Evolutionary conservation across 2,113 vertebrate genomes (phyloP), one percentile per base, ranked within the genome.

Genomic region (Cololabis saira): DNA sequence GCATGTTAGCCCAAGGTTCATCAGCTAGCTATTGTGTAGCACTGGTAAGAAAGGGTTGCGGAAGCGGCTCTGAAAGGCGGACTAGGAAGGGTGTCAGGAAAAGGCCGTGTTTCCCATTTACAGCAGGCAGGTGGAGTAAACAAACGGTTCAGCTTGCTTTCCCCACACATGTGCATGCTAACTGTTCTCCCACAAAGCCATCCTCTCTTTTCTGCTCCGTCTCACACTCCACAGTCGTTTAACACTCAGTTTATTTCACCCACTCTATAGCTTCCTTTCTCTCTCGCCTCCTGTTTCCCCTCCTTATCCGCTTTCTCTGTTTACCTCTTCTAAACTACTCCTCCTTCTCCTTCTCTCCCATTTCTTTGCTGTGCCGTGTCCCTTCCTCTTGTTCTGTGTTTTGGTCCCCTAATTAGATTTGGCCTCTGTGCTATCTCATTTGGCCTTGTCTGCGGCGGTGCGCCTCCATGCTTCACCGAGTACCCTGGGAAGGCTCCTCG

Each of bases 1-100:
- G 72, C 86, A 84, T 64, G 80, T 83, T 89, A 82, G 86, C 85
- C 72, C 67, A 81, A 77, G 89, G 82, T 90, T 90, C 85, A 83
- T 81, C 83, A 78, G 78, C 73, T 71, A 42, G 79, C 87, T 74
- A 85, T 87, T 90, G 87, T 87, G 64, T 30, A 56, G 74, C 16
- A 4, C 55, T 66, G 70, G 67, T 71, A 71, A 67, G 73, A 76
- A 64, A 67, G 68, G 65, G 75, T 76, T 55, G 61, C 52, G 30
- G 44, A 41, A 83, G 72, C 79, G 80, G 64, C 78, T 80, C 70
- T 57, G 83, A 67, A 65, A 13, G 51, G 58, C 57, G 4, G 14
- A 47, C 69, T 62, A 71, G 40, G 59, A 59, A 43, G 59, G 67
- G 27, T 55, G 61, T 6, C 33, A 37, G 2, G 1, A 11, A 21